Evolutionary conservation across 37 sponge, comb jelly and placozoan genomes (phyloP), one percentile per base, ranked within the genome.

Genomic region (Theonella swinhoei): DNA sequence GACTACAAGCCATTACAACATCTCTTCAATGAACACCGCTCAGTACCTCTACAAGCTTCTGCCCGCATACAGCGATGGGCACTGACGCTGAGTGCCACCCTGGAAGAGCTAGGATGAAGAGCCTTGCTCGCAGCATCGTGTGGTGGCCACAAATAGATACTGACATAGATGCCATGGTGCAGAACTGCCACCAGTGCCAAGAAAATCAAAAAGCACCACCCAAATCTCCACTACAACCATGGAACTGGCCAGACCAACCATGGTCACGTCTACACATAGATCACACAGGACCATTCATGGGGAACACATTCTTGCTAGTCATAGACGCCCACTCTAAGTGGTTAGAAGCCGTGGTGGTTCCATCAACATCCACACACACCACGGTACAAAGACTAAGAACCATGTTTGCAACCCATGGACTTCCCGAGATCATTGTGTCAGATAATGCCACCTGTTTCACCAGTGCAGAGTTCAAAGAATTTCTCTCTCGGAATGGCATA

Each of bases 321-420:
- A 60, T 88, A 9, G 82, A 81, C 66, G 88, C 75, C 14, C 80
- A 80, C 35, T 72, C 88, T 7, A 87, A 87, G 34, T 87, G 80
- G 88, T 61, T 87, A 11, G 88, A 87, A 62, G 76, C 38, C 25
- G 41, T n/a, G n/a, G n/a, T n/a, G n/a, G n/a, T n/a, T n/a, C n/a
- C n/a, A n/a, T n/a, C 39, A 3, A 37, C 14, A n/a, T 32, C 65
- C n/a, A n/a, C n/a, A n/a, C n/a, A n/a, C n/a, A n/a, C n/a, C n/a
- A n/a, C n/a, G n/a, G n/a, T n/a, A n/a, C n/a, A n/a, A n/a, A n/a
- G n/a, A n/a, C n/a, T n/a, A n/a, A n/a, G n/a, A n/a, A n/a, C n/a
- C n/a, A n/a, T n/a, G n/a, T n/a, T n/a, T n/a, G n/a, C n/a, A n/a
- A n/a, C n/a, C n/a, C n/a, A n/a, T n/a, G n/a, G n/a, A n/a, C n/a